These are phyloP conservation scores for Anastrepha obliqua DNA, from an alignment of 1,140 invertebrate species.

Conservation along the genomic window DNA sequence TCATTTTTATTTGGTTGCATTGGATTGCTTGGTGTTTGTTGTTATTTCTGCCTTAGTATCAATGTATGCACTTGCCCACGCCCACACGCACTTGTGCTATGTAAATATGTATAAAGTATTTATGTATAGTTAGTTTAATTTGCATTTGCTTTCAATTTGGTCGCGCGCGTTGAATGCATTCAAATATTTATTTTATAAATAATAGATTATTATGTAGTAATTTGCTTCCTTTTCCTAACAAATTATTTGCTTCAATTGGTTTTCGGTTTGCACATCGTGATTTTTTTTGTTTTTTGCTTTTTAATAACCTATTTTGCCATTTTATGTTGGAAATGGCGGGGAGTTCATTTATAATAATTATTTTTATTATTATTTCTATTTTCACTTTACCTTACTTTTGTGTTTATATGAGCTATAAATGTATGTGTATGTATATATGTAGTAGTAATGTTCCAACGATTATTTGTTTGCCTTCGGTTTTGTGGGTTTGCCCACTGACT, in stretches of 20 bases:
- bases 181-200: slow-evolving; percentile 40
- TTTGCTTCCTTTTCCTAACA: neutral
- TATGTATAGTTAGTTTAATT: slow-evolving; percentile 7
- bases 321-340: neutral
- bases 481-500: neutral
- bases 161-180: neutral
- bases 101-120: neutral
- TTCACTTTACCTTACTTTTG: slow-evolving; percentile 19
- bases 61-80: neutral
- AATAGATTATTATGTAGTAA: slow-evolving; percentile 24
- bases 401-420: neutral
- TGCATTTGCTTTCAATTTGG: neutral
- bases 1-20: neutral
- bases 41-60: neutral
- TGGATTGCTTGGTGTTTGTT: neutral
- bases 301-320: neutral
- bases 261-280: neutral
- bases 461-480: neutral
- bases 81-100: neutral
- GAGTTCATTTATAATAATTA: neutral
- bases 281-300: neutral
- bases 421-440: neutral
- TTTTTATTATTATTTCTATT: neutral
- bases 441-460: neutral
- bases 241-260: neutral